Base-by-base conservation (phyloP, 2,888 invertebrate species). In the Trissolcus brochymenae region DNA sequence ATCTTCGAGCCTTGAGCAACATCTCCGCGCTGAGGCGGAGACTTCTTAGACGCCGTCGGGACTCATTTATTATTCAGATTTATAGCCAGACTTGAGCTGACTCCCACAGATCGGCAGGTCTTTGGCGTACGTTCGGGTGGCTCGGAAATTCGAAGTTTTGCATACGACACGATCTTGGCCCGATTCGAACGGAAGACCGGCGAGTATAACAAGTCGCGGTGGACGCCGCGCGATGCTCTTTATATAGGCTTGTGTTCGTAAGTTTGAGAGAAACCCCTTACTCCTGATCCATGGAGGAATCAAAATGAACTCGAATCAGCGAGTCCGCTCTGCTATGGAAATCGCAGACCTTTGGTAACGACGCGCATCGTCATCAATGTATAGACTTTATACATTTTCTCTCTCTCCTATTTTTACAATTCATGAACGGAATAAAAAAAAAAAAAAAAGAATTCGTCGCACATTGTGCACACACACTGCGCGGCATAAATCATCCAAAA, bases 11-110 rank as follows among this genome's bases (percentile, higher is more conserved):
- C 85, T 81, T 84, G 83, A 84, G 84, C 84, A 84, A 84, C 84
- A 83, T 86, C 85, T 85, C 84, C 84, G 84, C 86, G 85, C 84
- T 88, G 86, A 86, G 85, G 85, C 88, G 88, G 88, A 86, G 84
- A 88, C 88, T 88, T 88, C 88, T 88, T 88, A 88, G 86, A 87
- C 87, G 86, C 87, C 87, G 88, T 88, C 84, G 88, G 84, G 85
- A 84, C 86, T 88, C 89, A 86, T 89, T 89, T 89, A 89, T 88
- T 88, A 89, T 88, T 89, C 88, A 88, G 89, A 89, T 89, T 89
- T 89, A 89, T 88, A 86, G 89, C 86, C 85, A 82, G 85, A 82
- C 85, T 86, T 84, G 83, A 83, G 81, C 85, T 87, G 87, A 87
- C 88, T 88, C 86, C 86, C 86, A 87, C 88, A 88, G 88, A 88